These are phyloP conservation scores for Coracias cyanogaster DNA, from an alignment of 2,797 vertebrate species.

Conservation along the genomic window DNA sequence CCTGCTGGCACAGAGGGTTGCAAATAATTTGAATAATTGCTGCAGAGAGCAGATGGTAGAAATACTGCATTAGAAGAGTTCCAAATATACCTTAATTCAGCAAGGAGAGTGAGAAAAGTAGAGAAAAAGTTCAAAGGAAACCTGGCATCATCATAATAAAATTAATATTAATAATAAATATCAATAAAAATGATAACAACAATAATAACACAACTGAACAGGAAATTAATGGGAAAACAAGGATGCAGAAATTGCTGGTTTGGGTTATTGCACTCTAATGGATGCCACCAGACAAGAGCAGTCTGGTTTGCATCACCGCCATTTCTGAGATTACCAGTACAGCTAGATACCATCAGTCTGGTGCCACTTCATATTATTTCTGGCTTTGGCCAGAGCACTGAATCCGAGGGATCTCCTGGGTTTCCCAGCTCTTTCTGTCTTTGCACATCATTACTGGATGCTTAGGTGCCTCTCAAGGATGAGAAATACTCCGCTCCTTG, in stretches of 20 bases:
- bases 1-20: not conserved
- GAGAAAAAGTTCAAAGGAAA: not conserved
- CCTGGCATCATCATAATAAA: not conserved
- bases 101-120: not conserved
- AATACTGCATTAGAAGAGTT: not conserved
- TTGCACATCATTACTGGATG: not conserved
- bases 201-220: not conserved
- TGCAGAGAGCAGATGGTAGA: constrained; percentile 29
- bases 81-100: constrained; percentile 5
- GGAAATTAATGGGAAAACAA: not conserved
- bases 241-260: not conserved
- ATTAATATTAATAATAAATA: not conserved
- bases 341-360: too few relatives aligned
- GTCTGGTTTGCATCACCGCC: not conserved
- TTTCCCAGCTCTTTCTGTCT: not conserved
- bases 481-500: not conserved
- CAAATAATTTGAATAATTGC: constrained; percentile 47
- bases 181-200: not conserved
- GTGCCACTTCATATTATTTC: not conserved
- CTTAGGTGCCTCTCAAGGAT: not conserved
- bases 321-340: not conserved
- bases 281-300: not conserved
- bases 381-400: not conserved
- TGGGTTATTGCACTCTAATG: not conserved
- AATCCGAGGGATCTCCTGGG: not conserved